Conservation (phyloP, 2,888 invertebrate genomes). For the Galerucella pusilla region DNA sequence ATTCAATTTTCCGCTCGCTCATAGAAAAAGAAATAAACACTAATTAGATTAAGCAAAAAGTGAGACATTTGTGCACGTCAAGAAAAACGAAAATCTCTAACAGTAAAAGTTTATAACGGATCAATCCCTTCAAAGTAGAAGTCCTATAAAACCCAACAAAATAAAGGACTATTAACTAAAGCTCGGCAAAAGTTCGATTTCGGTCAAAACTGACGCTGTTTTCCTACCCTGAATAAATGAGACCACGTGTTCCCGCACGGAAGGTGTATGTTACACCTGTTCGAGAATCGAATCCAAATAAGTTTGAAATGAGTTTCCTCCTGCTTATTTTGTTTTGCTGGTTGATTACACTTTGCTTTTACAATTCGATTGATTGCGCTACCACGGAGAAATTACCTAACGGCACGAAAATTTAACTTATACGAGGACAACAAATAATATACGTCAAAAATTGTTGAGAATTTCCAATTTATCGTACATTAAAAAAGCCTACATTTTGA, state of each 20-base stretch:
- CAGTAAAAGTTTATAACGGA: conserved; percentile 56
- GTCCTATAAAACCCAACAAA: conserved; percentile 58
- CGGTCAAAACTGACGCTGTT: conserved; percentile 53
- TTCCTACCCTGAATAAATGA: conserved; percentile 53
- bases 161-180: conserved; percentile 61
- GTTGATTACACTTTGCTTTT: conserved; percentile 7
- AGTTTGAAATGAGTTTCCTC: conserved; percentile 37
- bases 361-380: conserved; percentile 5
- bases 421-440: not conserved
- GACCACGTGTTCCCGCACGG: conserved; percentile 56
- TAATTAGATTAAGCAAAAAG: not conserved
- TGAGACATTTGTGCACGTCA: conserved; percentile 26
- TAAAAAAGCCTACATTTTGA: too few species aligned
- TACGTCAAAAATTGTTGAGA: too few species aligned
- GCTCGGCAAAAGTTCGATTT: conserved; percentile 57
- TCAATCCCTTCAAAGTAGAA: conserved; percentile 54
- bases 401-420: not conserved
- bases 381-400: not conserved
- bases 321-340: conserved; percentile 26
- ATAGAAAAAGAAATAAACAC: too few species aligned
- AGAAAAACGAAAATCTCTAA: conserved; percentile 38
- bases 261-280: conserved; percentile 51
- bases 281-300: conserved; percentile 45
- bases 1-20: too few species aligned
- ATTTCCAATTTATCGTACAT: too few species aligned